Base-by-base conservation (phyloP, 2,888 invertebrate species). In the Habroteleia sp. region DNA sequence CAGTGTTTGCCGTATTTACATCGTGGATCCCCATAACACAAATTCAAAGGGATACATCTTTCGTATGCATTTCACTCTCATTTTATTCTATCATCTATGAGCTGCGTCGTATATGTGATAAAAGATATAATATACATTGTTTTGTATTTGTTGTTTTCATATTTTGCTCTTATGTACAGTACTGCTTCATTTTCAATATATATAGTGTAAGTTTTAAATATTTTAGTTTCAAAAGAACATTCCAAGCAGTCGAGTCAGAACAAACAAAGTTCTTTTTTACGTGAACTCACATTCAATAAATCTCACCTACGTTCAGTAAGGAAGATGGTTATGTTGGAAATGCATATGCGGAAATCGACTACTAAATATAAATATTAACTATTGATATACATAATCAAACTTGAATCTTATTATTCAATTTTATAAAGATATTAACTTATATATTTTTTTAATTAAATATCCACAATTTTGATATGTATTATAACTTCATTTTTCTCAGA, bases 11-110 rank as follows among this genome's bases (percentile, higher is more conserved):
- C 41, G 54, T 56, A 63, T 71, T 71, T 71, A 71, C 62, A 60
- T 60, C 69, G 62, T 6, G 71, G 60, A 71, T 60, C 58, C 50
- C 69, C 69, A 69, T 69, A 69, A 69, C 60, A 44, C 60, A 69
- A 69, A 69, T 60, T 52, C 52, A 69, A 52, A 69, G 46, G 52
- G 62, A 54, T 62, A 42, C 44, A 60, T 69, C 52, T 52, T 60
- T 39, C 60, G 37, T 41, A 50, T 50, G 35, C 68, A 58, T 60
- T 56, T 58, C 58, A 46, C 23, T 42, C 14, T 60, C 58, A 31
- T 46, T 42, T 69, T 60, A 56, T 69, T 69, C 17, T 33, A 44
- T 42, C 68, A 68, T 48, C 48, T 48, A 58, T 68, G 48, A 68
- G 37, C 35, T 23, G 46, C 23, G 48, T 48, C 41, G 48, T 16